phyloP scores from a whole-genome alignment of 2,888 invertebrate species.

The Bellardia bayeri region DNA sequence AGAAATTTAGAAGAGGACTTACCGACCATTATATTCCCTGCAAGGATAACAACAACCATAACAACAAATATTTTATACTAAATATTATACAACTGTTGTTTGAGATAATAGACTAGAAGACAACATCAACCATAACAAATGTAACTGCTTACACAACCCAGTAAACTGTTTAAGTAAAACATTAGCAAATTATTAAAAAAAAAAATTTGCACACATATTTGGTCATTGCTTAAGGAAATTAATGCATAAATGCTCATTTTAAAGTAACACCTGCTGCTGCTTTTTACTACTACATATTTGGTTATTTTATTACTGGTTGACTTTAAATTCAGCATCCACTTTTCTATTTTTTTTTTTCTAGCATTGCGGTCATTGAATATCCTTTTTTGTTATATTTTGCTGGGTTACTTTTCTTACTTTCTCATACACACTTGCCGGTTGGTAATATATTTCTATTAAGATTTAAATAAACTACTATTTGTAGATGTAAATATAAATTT shows the following conservation, averaged over 20 bases:
- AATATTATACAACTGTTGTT: constrained; percentile 39
- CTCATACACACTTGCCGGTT: not conserved
- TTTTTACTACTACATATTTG: too few species aligned
- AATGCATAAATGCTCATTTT: too few species aligned
- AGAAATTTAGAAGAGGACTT: constrained; percentile 37
- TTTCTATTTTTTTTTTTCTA: too few species aligned
- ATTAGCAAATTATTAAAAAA: not conserved
- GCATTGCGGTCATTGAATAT: too few species aligned
- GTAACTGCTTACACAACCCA: constrained; percentile 2
- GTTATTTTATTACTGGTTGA: too few species aligned
- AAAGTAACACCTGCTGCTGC: too few species aligned
- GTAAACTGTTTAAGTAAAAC: not conserved
- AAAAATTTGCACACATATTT: not conserved
- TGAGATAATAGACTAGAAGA: constrained; percentile 39
- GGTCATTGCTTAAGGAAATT: too few species aligned
- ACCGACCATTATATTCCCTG: constrained; percentile 42
- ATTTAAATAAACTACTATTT: not conserved
- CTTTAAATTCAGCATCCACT: too few species aligned
- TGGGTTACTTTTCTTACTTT: not conserved
- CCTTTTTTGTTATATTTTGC: not conserved
- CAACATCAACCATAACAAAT: constrained; percentile 7
- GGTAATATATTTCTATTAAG: constrained; percentile 1
- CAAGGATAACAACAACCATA: constrained; percentile 25
- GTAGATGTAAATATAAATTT: not conserved
- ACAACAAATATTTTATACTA: constrained; percentile 5